These are phyloP conservation scores for Blastobasis adustella DNA, from an alignment of 2,888 invertebrate species.

Conservation along the genomic window DNA sequence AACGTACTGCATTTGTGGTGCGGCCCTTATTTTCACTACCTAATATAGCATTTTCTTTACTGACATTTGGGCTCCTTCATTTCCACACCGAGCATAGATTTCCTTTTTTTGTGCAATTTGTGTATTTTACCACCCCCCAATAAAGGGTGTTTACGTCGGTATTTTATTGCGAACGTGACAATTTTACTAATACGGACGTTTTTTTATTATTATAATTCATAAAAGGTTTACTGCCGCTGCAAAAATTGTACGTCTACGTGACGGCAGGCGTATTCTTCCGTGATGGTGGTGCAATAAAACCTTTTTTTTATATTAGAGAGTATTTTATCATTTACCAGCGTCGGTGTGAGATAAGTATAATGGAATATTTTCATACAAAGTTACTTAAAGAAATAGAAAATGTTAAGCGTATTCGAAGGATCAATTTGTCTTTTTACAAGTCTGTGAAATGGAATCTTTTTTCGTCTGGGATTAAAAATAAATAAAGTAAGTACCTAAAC, in stretches of 20 bases:
- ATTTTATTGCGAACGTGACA: constrained; percentile 57
- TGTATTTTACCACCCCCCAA: constrained; percentile 52
- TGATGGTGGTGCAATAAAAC: background rate
- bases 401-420: too few species aligned
- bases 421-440: too few species aligned
- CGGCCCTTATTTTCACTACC: constrained; percentile 67
- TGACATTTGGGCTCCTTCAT: constrained; percentile 53
- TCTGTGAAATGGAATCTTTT: too few species aligned
- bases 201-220: constrained; percentile 54
- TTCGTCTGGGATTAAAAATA: too few species aligned
- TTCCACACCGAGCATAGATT: constrained; percentile 62
- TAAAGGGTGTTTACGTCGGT: constrained; percentile 56
- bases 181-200: constrained; percentile 50
- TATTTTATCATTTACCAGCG: too few species aligned
- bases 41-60: constrained; percentile 65
- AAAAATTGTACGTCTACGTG: constrained; percentile 8
- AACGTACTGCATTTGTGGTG: constrained; percentile 67
- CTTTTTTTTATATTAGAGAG: background rate
- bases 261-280: background rate
- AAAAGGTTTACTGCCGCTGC: constrained; percentile 28
- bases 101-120: constrained; percentile 48
- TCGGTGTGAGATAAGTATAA: too few species aligned
- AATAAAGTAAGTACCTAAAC: too few species aligned
- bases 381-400: too few species aligned
- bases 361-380: too few species aligned